Conservation (phyloP, 1,140 invertebrate species). For the Drosophila grimshawi region DNA sequence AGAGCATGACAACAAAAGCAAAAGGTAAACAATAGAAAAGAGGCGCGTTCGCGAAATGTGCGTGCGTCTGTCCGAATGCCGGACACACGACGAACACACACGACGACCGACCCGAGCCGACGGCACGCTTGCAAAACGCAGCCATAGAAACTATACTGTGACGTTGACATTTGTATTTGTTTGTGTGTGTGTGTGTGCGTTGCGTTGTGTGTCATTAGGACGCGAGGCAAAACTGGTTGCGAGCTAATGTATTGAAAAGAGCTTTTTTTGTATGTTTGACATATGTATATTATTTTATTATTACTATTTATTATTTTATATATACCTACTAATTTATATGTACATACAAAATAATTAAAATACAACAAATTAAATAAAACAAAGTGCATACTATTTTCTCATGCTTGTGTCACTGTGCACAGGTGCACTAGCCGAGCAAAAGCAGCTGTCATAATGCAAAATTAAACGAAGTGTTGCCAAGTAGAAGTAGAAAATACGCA, state of each 20-base stretch:
- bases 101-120: background rate
- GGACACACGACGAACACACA: background rate
- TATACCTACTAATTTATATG: background rate
- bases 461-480: conserved; percentile 26
- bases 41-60: conserved; percentile 62
- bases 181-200: conserved; percentile 7
- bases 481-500: conserved; percentile 18
- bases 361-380: too few species aligned
- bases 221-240: conserved; percentile 38
- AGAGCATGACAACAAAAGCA: conserved; percentile 15
- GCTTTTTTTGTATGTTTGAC: background rate
- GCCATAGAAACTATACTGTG: conserved; percentile 11
- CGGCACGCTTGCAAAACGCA: conserved; percentile 50
- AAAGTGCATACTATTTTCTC: too few species aligned
- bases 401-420: conserved; percentile 20
- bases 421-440: conserved; percentile 2
- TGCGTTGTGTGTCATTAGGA: conserved; percentile 48
- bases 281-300: background rate
- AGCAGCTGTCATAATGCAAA: conserved; percentile 55
- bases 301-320: too few species aligned
- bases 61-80: conserved; percentile 40
- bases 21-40: conserved; percentile 72
- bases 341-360: conserved; percentile 4
- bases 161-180: conserved; percentile 26
- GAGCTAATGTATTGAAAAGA: conserved; percentile 2